Percentiles rank a stretch among this genome's conserved stretches.
Evolutionary conservation across 2,888 invertebrate species (phyloP).

Genomic region (Drosophila paranaensis): DNA sequence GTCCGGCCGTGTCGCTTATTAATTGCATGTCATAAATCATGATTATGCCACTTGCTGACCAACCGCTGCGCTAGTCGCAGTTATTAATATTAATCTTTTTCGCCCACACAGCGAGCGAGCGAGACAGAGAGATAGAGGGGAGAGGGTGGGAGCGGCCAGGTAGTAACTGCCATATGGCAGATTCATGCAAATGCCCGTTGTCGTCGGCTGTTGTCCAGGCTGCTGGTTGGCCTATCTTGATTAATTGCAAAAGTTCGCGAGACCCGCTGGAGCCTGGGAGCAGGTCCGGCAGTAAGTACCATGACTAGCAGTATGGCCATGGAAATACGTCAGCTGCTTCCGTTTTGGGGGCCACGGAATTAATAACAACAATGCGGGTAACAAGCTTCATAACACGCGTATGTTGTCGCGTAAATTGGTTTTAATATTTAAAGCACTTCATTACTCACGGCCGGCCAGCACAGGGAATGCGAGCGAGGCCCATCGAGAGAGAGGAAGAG

Average conservation of each 20-base stretch:
- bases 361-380: constrained; percentile 63
- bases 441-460: constrained; percentile 55
- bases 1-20: constrained; percentile 68
- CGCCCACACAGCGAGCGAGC: constrained; percentile 54
- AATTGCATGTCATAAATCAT: constrained; percentile 81
- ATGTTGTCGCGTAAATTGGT: constrained; percentile 77
- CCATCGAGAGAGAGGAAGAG: background rate
- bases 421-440: constrained; percentile 78
- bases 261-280: constrained; percentile 39
- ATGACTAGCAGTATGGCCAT: constrained; percentile 40
- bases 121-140: background rate
- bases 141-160: constrained; percentile 34
- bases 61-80: constrained; percentile 77
- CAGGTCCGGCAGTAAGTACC: constrained; percentile 30
- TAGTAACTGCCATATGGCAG: constrained; percentile 63
- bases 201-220: constrained; percentile 42
- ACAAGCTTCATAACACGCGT: constrained; percentile 77
- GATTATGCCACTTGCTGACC: constrained; percentile 79
- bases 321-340: constrained; percentile 75
- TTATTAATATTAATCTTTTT: constrained; percentile 79
- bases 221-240: constrained; percentile 69
- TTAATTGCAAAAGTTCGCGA: constrained; percentile 78
- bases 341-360: constrained; percentile 31
- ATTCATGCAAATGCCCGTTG: constrained; percentile 69
- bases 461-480: background rate